Percentiles rank a stretch among this genome's conserved stretches.
Conservation (phyloP, 2,113 vertebrate species). For the Phyllostomus discolor region DNA sequence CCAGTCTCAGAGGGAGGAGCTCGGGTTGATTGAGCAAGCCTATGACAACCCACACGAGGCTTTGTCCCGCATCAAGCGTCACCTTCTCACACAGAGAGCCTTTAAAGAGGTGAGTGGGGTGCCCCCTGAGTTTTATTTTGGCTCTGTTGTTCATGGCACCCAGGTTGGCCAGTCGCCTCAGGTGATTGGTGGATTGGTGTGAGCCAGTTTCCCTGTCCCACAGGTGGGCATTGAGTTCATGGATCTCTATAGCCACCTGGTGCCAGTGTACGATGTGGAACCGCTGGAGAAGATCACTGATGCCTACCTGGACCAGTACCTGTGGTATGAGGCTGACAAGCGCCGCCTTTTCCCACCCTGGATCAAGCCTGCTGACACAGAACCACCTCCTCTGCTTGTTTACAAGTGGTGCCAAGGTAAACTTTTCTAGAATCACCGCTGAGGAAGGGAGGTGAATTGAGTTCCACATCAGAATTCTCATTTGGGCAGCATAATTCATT, state of each 20-base stretch:
- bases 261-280: slow-evolving; percentile 98
- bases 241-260: slow-evolving; percentile 98
- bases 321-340: slow-evolving; percentile 99
- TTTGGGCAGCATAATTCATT: background rate
- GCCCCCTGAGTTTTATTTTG: background rate
- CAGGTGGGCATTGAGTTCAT: slow-evolving; percentile 99
- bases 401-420: slow-evolving; percentile 99
- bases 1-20: slow-evolving; percentile 97
- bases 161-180: rapidly evolving
- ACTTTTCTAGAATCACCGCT: background rate
- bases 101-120: slow-evolving; percentile 92
- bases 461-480: background rate
- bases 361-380: slow-evolving; percentile 99
- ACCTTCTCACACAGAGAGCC: slow-evolving; percentile 97
- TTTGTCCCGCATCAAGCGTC: slow-evolving; percentile 98
- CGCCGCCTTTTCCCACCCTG: slow-evolving; percentile 96
- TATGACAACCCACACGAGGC: slow-evolving; percentile 99
- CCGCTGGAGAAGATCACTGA: slow-evolving; percentile 99
- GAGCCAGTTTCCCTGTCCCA: background rate
- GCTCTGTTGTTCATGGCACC: background rate
- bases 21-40: slow-evolving; percentile 97
- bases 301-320: slow-evolving; percentile 97
- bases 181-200: background rate
- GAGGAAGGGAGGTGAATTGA: background rate
- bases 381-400: slow-evolving; percentile 95